phyloP scores from a whole-genome alignment of 2,797 vertebrate species.

The Acipenser oxyrinchus region DNA sequence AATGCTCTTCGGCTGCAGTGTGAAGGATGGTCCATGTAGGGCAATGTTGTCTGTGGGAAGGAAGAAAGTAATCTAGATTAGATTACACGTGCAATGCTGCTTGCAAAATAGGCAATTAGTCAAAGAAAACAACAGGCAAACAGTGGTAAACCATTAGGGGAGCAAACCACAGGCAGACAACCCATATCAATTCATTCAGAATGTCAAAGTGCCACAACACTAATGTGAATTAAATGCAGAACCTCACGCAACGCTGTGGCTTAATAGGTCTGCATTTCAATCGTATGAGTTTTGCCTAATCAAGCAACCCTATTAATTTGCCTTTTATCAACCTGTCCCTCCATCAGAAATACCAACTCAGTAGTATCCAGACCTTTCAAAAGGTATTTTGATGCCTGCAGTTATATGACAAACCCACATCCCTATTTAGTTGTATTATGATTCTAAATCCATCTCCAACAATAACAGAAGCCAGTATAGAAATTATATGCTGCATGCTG shows the following conservation, averaged over 20 bases:
- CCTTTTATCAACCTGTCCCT: conserved; percentile 33
- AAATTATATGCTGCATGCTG: too few species aligned
- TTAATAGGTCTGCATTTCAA: conserved; percentile 47
- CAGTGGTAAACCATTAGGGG: conserved; percentile 31
- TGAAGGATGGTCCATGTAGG: conserved; percentile 77
- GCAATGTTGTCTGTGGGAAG: conserved; percentile 59
- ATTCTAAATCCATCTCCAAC: too few species aligned
- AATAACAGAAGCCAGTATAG: too few species aligned
- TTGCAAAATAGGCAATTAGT: conserved; percentile 47
- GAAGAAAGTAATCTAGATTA: conserved; percentile 30
- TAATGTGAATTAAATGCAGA: conserved; percentile 29
- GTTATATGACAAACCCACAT: conserved; percentile 1
- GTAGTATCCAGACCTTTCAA: conserved; percentile 9
- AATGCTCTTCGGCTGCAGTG: conserved; percentile 81
- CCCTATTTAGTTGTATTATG: too few species aligned
- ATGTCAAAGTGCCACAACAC: conserved; percentile 31
- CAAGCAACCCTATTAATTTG: conserved; percentile 34
- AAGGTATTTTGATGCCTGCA: not conserved
- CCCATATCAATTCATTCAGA: conserved; percentile 49
- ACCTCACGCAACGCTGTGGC: conserved; percentile 38
- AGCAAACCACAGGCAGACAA: conserved; percentile 45
- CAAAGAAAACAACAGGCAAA: conserved; percentile 27
- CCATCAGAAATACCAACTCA: conserved; percentile 22
- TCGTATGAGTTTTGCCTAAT: conserved; percentile 36
- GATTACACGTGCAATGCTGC: conserved; percentile 25